phyloP scores from a whole-genome alignment of 2,113 vertebrate species.

The Balaeniceps rex region DNA sequence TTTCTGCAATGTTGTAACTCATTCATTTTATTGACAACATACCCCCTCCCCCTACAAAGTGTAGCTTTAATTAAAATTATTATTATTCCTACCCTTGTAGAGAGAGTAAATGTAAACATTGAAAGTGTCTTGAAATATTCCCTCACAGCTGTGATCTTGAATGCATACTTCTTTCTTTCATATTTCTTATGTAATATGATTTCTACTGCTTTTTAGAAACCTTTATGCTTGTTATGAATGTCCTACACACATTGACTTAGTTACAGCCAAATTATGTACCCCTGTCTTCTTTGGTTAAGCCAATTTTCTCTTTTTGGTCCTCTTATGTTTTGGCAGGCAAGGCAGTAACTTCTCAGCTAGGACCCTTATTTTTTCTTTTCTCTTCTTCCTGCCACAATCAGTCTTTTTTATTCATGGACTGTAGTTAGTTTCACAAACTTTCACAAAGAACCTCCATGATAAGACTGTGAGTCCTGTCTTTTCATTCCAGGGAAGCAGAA shows the following conservation, averaged over 20 bases:
- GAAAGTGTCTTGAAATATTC: neutral
- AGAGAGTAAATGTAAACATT: neutral
- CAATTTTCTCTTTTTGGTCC: neutral
- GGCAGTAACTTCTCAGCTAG: neutral
- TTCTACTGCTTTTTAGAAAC: neutral
- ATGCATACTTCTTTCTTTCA: neutral
- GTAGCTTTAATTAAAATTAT: neutral
- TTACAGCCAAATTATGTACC: neutral
- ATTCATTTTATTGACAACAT: neutral
- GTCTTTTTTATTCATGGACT: neutral
- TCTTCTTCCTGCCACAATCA: neutral
- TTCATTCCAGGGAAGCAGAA: neutral
- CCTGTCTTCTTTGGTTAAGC: neutral
- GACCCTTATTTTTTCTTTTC: neutral
- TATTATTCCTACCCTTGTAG: constrained; percentile 3
- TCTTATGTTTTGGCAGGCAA: neutral
- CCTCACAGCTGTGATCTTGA: neutral
- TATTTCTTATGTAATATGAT: neutral
- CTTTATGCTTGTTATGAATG: neutral
- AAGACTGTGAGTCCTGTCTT: neutral
- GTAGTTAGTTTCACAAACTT: neutral
- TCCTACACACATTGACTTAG: neutral
- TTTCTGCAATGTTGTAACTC: neutral
- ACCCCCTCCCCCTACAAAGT: neutral
- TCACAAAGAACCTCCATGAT: neutral